A percentile compares a stretch with the other conserved stretches of the same genome.
These are phyloP conservation scores for Hermaeophaga mercurialis DNA, from an alignment of 2,888 invertebrate species.

Conservation along the genomic window DNA sequence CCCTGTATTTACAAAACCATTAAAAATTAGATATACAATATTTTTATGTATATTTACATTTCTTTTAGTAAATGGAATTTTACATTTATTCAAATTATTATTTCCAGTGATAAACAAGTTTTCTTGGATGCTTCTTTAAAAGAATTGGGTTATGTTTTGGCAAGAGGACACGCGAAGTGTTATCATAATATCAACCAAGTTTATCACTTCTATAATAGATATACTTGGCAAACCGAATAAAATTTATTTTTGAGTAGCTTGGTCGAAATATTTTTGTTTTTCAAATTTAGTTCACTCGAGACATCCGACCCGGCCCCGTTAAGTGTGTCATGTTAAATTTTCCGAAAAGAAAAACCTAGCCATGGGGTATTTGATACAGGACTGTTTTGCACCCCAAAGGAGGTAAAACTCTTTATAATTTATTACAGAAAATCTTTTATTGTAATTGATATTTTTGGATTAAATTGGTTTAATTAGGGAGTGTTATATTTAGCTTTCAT, in stretches of 20 bases:
- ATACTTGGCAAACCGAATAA: constrained; percentile 17
- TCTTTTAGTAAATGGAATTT: no score
- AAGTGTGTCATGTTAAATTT: constrained; percentile 15
- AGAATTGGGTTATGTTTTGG: no score
- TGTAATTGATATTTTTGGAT: no score
- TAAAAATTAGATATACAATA: no score
- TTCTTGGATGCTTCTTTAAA: no score
- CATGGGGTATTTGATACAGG: constrained; percentile 42
- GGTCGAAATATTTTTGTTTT: constrained; percentile 27
- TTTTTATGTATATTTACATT: no score
- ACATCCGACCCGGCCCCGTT: constrained; percentile 27
- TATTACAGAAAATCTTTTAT: no score
- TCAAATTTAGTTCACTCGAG: constrained; percentile 29
- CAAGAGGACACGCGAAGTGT: background rate
- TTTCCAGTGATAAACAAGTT: no score
- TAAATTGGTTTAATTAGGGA: no score
- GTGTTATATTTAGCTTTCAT: no score
- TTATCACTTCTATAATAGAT: background rate
- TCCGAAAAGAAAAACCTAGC: constrained; percentile 7
- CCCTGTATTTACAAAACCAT: no score
- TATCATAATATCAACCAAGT: background rate
- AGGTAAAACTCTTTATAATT: constrained; percentile 35
- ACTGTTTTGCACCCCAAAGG: constrained; percentile 33
- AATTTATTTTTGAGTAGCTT: constrained; percentile 20
- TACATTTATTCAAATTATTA: no score